Evolutionary conservation across 2,113 vertebrate genomes (phyloP).

Genomic region (Brachyhypopomus gauderio): DNA sequence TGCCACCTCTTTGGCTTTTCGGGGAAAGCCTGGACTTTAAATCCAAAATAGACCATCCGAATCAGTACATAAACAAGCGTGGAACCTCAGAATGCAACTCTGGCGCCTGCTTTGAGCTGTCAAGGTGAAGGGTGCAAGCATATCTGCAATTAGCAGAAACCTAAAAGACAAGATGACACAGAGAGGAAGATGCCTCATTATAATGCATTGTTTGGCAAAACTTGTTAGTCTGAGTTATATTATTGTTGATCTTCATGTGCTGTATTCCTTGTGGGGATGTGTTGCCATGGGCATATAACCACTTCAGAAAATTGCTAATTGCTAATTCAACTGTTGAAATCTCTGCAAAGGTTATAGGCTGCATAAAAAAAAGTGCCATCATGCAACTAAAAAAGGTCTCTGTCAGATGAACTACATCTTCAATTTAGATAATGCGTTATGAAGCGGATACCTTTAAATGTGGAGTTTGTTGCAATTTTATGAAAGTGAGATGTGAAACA

Average conservation of each 20-base stretch:
- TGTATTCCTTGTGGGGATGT: background rate
- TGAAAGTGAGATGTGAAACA: background rate
- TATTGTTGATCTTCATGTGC: background rate
- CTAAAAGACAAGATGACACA: background rate
- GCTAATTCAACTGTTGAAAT: background rate
- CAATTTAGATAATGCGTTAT: constrained; percentile 4
- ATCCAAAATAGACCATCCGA: background rate
- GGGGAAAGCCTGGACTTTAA: background rate
- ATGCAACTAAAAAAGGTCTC: background rate
- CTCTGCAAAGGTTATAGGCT: background rate
- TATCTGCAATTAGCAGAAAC: background rate
- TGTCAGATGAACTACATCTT: background rate
- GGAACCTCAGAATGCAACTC: background rate
- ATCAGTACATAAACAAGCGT: background rate
- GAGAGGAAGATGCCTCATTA: background rate
- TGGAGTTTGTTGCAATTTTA: background rate
- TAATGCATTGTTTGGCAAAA: background rate
- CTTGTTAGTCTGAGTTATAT: background rate
- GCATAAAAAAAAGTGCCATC: background rate
- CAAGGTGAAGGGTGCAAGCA: background rate
- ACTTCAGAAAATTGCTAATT: background rate
- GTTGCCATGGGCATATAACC: background rate
- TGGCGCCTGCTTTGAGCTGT: background rate
- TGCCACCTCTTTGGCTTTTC: background rate
- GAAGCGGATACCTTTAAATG: background rate